Evolutionary conservation across 2,113 vertebrate species (phyloP).

Genomic region (Canis aureus): DNA sequence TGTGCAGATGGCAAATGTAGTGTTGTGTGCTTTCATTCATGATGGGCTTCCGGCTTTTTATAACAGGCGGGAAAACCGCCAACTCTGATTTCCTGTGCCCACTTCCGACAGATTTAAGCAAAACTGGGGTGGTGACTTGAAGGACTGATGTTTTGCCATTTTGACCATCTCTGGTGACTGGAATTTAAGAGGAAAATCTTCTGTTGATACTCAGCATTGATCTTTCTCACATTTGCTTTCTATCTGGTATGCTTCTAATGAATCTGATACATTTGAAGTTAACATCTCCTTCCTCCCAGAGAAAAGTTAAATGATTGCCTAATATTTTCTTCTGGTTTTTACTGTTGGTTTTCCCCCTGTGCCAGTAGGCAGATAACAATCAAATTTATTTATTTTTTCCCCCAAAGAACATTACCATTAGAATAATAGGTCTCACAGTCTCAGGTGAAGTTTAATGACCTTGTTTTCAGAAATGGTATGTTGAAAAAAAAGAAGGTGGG

Average conservation of each 20-base stretch:
- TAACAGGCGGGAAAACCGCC: slow-evolving; percentile 62
- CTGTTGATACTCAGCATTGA: not conserved
- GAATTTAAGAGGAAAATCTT: not conserved
- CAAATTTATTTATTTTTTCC: not conserved
- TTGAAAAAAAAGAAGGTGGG: not conserved
- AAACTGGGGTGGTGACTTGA: not conserved
- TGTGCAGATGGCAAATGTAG: slow-evolving; percentile 75
- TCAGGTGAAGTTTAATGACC: not conserved
- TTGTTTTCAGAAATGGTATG: slow-evolving; percentile 12
- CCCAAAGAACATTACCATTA: not conserved
- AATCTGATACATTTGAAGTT: slow-evolving; percentile 39
- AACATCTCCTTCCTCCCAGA: not conserved
- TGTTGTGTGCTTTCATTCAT: slow-evolving; percentile 67
- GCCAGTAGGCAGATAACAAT: not conserved
- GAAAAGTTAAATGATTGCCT: not conserved
- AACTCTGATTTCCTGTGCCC: slow-evolving; percentile 69
- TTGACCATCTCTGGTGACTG: not conserved
- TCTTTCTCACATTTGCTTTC: slow-evolving; percentile 57
- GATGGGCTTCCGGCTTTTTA: slow-evolving; percentile 73
- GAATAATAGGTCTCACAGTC: not conserved
- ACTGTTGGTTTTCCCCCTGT: slow-evolving; percentile 29
- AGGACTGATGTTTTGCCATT: not conserved
- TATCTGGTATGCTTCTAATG: not conserved
- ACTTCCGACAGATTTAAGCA: slow-evolving; percentile 71
- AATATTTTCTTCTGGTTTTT: slow-evolving; percentile 40